These are phyloP conservation scores for Calidris pugnax DNA, from an alignment of 2,113 vertebrate species.

Conservation along the genomic window DNA sequence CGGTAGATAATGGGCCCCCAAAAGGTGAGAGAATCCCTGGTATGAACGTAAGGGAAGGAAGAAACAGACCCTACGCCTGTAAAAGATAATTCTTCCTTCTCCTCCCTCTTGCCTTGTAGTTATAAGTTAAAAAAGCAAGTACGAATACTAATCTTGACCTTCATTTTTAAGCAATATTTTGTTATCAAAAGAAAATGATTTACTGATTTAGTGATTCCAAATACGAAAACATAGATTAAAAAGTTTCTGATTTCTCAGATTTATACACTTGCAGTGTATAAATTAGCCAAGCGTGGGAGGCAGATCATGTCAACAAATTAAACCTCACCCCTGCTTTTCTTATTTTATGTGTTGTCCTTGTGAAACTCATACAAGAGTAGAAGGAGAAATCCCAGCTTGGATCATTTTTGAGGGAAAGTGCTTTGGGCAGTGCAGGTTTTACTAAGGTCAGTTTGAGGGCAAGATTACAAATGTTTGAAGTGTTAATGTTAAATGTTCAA, in stretches of 20 bases:
- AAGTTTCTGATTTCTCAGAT: background rate
- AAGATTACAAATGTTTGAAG: background rate
- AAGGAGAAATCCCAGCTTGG: background rate
- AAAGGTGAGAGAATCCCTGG: background rate
- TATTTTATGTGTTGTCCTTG: background rate
- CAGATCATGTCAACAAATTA: background rate
- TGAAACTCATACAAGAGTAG: background rate
- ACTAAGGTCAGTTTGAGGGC: background rate
- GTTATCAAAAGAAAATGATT: background rate
- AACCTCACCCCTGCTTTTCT: background rate
- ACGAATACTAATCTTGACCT: background rate
- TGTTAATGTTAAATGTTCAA: background rate
- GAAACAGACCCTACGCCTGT: background rate
- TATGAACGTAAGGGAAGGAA: background rate
- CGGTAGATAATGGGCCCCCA: background rate
- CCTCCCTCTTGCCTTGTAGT: background rate
- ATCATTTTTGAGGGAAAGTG: background rate
- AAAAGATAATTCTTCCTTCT: background rate
- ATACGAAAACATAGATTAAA: background rate
- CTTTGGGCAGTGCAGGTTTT: background rate
- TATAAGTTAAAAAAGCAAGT: background rate
- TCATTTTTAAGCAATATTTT: background rate
- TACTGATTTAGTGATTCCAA: background rate
- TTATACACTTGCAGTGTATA: background rate
- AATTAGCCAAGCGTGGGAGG: background rate